phyloP scores from a whole-genome alignment of 1,140 invertebrate genomes.

The Periplaneta americana region DNA sequence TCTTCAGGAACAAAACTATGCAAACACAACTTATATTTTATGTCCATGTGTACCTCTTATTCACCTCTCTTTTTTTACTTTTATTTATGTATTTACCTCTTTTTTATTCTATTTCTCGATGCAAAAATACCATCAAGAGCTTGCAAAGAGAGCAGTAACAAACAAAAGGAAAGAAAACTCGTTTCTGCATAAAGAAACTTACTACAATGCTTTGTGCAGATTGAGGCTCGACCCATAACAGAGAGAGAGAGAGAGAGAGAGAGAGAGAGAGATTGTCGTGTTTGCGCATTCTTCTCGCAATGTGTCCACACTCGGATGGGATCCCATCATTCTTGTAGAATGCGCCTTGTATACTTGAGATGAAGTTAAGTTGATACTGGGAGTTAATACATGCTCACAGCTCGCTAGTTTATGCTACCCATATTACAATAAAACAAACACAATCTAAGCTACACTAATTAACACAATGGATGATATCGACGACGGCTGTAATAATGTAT shows the following conservation, averaged over 20 bases:
- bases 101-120: not conserved
- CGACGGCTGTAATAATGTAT: not conserved
- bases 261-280: not conserved
- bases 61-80: not conserved
- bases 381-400: not conserved
- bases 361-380: not conserved
- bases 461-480: no score
- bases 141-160: not conserved
- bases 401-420: not conserved
- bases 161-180: not conserved
- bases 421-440: not conserved
- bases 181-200: not conserved
- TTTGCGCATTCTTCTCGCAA: not conserved
- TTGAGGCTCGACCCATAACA: no score
- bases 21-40: not conserved
- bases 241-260: not conserved
- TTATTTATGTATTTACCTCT: no score
- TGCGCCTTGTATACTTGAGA: not conserved
- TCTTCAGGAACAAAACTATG: not conserved
- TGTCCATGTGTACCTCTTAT: not conserved
- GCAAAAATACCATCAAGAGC: not conserved
- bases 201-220: not conserved
- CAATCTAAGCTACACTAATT: not conserved
- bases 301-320: not conserved
- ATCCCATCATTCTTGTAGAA: not conserved